These are phyloP conservation scores for Leiothrix lutea DNA, from an alignment of 2,113 vertebrate genomes.

Conservation along the genomic window DNA sequence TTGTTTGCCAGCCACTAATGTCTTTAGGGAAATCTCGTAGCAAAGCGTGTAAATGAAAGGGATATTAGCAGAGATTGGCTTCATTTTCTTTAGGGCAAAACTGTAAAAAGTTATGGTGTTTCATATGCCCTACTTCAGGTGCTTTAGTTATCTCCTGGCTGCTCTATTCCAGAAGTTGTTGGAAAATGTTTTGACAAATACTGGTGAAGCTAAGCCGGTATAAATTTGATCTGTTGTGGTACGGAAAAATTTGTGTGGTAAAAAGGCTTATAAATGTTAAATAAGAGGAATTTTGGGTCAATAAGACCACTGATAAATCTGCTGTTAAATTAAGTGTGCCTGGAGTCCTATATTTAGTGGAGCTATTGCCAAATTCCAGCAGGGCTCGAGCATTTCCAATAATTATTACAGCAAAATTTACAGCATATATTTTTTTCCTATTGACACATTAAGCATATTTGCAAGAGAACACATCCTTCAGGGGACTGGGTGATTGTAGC, in stretches of 20 bases:
- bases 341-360: conserved; percentile 53
- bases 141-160: conserved; percentile 35
- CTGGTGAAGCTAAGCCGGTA: not conserved
- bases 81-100: conserved; percentile 39
- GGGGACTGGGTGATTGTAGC: not conserved
- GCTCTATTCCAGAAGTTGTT: not conserved
- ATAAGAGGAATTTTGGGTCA: conserved; percentile 30
- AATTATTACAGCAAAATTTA: conserved; percentile 41
- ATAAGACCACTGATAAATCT: conserved; percentile 41
- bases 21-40: conserved; percentile 53
- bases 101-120: conserved; percentile 45
- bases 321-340: conserved; percentile 26
- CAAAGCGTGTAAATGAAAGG: conserved; percentile 33
- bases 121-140: not conserved
- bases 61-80: conserved; percentile 46
- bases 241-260: conserved; percentile 2
- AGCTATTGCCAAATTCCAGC: conserved; percentile 20
- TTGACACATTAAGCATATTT: not conserved
- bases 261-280: conserved; percentile 38
- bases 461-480: not conserved
- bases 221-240: conserved; percentile 1
- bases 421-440: not conserved
- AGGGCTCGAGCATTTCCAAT: conserved; percentile 21
- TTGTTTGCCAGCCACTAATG: conserved; percentile 55
- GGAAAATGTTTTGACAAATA: not conserved